Percentiles rank a stretch among this genome's conserved stretches.
phyloP scores from a whole-genome alignment of 1,140 invertebrate genomes.

The Drosophila burlai region DNA sequence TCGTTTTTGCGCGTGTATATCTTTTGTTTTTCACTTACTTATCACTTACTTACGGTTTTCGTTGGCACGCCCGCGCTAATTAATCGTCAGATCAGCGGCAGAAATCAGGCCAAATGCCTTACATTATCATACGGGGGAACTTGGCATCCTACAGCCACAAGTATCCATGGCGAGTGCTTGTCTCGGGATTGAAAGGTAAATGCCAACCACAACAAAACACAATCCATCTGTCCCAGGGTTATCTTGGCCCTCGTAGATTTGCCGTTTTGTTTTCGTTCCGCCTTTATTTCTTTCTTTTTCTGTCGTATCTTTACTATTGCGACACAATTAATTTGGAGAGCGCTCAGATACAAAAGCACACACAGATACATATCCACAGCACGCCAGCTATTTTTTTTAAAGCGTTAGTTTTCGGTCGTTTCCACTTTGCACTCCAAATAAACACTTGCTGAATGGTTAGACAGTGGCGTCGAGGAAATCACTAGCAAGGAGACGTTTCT shows the following conservation, averaged over 20 bases:
- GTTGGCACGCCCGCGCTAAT: conserved; percentile 65
- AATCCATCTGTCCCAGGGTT: neutral
- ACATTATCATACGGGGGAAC: conserved; percentile 94
- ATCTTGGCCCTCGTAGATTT: conserved; percentile 21
- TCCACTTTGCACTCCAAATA: conserved; percentile 49
- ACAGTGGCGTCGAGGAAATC: conserved; percentile 35
- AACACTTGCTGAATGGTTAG: conserved; percentile 59
- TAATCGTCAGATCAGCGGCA: conserved; percentile 35
- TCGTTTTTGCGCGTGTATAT: conserved; percentile 29
- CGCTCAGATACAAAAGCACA: conserved; percentile 42
- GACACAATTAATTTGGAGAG: conserved; percentile 73
- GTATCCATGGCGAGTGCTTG: conserved; percentile 93
- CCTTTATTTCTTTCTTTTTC: conserved; percentile 22
- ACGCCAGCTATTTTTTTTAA: conserved; percentile 51
- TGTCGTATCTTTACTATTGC: conserved; percentile 49
- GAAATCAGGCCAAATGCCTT: conserved; percentile 89
- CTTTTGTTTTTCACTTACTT: conserved; percentile 42
- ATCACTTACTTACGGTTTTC: conserved; percentile 21
- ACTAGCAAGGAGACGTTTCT: neutral
- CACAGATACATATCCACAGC: conserved; percentile 34
- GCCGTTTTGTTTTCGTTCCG: conserved; percentile 27
- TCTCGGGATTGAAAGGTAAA: conserved; percentile 93
- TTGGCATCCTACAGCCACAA: conserved; percentile 93
- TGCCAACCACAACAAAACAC: conserved; percentile 9
- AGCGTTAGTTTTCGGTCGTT: conserved; percentile 46